Evolutionary conservation across 2,888 invertebrate genomes (phyloP).

Genomic region (Trissoscelio sp.): DNA sequence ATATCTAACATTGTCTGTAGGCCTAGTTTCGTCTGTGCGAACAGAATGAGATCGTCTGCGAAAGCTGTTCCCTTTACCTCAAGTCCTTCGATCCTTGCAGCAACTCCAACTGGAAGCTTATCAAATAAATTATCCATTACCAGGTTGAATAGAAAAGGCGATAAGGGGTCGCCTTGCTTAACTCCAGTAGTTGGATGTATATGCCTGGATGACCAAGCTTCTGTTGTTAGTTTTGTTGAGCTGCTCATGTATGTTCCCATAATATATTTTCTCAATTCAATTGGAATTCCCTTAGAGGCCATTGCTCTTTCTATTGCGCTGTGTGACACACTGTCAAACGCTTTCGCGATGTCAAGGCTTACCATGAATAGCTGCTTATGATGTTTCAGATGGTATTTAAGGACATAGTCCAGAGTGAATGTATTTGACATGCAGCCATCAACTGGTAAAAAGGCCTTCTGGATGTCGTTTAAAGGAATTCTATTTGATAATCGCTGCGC

Average conservation of each 20-base stretch:
- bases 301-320: conserved; percentile 39
- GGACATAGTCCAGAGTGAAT: conserved; percentile 30
- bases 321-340: too few species aligned
- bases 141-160: conserved; percentile 64
- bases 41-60: too few species aligned
- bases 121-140: conserved; percentile 56
- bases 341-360: conserved; percentile 65
- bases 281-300: conserved; percentile 1
- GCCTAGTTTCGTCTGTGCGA: conserved; percentile 3
- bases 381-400: conserved; percentile 14
- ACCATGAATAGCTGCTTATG: conserved; percentile 38
- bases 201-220: background rate
- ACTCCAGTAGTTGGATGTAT: conserved; percentile 45
- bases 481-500: too few species aligned
- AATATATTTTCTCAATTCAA: background rate
- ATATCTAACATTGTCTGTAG: conserved; percentile 19
- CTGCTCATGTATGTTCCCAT: background rate
- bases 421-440: conserved; percentile 49
- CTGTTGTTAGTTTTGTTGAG: background rate
- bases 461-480: too few species aligned
- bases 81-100: background rate
- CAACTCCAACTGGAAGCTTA: background rate
- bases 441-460: conserved; percentile 65
- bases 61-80: too few species aligned
- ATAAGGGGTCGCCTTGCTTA: conserved; percentile 67